These are phyloP conservation scores for Epirrhoe tristata DNA, from an alignment of 2,888 invertebrate genomes.

Conservation along the genomic window DNA sequence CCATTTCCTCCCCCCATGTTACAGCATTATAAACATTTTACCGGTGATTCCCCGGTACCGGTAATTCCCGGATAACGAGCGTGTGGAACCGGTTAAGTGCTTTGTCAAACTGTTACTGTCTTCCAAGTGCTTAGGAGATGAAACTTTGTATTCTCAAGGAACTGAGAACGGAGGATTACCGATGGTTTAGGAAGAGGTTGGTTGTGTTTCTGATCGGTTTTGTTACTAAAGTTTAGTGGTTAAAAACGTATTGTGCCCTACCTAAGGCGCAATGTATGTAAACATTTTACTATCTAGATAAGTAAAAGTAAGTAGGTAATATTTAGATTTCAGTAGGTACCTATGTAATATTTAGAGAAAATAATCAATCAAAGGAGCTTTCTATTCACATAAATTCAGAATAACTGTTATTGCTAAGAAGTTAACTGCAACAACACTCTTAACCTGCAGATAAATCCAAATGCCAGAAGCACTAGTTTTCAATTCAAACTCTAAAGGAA, in stretches of 20 bases:
- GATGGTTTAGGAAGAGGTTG: background rate
- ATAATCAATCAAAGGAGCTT: too few relatives aligned
- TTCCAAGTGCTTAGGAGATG: conserved; percentile 14
- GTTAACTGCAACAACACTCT: background rate
- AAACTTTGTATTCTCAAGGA: conserved; percentile 8
- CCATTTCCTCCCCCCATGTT: conserved; percentile 7
- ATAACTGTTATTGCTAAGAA: too few relatives aligned
- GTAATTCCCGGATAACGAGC: conserved; percentile 21
- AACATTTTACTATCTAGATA: too few relatives aligned
- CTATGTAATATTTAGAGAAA: background rate
- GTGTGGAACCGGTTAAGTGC: conserved; percentile 20
- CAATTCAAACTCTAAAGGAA: conserved; percentile 20
- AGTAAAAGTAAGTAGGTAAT: too few relatives aligned
- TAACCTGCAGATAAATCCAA: conserved; percentile 7
- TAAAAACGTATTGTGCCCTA: too few relatives aligned
- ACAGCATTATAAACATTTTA: conserved; percentile 26
- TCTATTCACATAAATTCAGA: too few relatives aligned
- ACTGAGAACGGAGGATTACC: background rate
- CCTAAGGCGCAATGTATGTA: too few relatives aligned
- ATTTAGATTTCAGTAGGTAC: too few relatives aligned
- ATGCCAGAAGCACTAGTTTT: conserved; percentile 20
- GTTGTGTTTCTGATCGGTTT: background rate
- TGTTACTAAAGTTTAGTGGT: background rate
- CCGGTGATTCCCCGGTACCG: conserved; percentile 17
- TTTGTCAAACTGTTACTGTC: conserved; percentile 21